A percentile compares a stretch with the other conserved stretches of the same genome.
These are phyloP conservation scores for Todus mexicanus DNA, from an alignment of 2,797 vertebrate species.

Conservation along the genomic window DNA sequence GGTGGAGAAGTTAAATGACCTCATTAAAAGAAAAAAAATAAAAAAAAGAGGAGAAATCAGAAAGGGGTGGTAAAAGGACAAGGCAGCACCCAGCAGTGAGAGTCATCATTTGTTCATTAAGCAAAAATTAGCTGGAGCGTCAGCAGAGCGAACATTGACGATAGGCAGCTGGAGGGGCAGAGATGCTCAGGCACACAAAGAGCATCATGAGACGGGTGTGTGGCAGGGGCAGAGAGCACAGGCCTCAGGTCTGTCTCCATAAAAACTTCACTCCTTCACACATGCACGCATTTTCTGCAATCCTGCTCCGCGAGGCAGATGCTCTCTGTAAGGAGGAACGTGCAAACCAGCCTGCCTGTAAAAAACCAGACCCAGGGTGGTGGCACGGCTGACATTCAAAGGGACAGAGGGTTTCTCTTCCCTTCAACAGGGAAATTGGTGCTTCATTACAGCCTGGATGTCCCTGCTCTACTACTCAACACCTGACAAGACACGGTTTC, in stretches of 20 bases:
- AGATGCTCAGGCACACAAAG: rapidly evolving
- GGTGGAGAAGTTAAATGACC: constrained; percentile 5
- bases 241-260: not conserved
- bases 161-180: not conserved
- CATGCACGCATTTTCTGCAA: rapidly evolving
- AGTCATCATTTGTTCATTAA: not conserved
- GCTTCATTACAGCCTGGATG: not conserved
- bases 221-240: not conserved
- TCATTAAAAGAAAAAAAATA: not conserved
- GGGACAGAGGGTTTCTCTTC: not conserved
- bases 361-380: not conserved
- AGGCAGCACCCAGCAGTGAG: not conserved
- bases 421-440: not conserved
- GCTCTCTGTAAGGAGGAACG: not conserved
- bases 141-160: rapidly evolving
- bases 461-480: not conserved
- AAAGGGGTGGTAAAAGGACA: not conserved
- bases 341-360: not conserved
- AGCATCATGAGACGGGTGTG: rapidly evolving
- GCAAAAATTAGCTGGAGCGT: not conserved
- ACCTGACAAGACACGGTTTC: not conserved
- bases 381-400: not conserved
- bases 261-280: not conserved
- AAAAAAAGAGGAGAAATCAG: not conserved
- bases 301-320: not conserved